A percentile compares a stretch with the other conserved stretches of the same genome.
These are phyloP conservation scores for Indicator maculatus DNA, from an alignment of 2,113 vertebrate species.

Conservation along the genomic window DNA sequence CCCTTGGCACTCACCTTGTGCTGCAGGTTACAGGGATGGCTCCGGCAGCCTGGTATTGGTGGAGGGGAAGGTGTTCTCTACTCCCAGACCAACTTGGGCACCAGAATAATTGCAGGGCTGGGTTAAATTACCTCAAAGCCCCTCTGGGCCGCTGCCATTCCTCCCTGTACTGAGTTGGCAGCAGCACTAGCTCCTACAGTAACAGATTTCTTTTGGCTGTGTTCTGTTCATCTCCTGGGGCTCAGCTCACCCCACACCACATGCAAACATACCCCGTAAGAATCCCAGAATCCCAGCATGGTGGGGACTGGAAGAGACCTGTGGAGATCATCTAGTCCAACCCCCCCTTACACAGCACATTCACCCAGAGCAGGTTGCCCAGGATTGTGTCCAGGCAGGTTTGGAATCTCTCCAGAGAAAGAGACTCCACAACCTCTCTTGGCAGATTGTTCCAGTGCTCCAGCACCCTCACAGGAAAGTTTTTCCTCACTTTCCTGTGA, in stretches of 20 bases:
- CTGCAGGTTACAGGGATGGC: neutral
- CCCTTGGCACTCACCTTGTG: neutral
- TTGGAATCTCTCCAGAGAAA: too few species aligned
- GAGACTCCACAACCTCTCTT: too few species aligned
- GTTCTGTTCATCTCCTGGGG: neutral
- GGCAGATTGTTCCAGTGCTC: too few species aligned
- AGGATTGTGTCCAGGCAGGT: too few species aligned
- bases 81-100: neutral
- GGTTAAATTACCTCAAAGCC: neutral
- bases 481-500: too few species aligned
- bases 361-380: too few species aligned
- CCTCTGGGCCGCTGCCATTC: neutral
- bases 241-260: rapidly evolving
- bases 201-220: neutral
- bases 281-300: too few species aligned
- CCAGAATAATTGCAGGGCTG: neutral
- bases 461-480: too few species aligned
- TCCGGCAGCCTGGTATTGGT: rapidly evolving
- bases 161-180: neutral
- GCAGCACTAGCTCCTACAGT: neutral
- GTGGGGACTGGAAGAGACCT: too few species aligned
- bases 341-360: too few species aligned
- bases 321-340: too few species aligned
- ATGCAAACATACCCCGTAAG: neutral
- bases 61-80: neutral